These are phyloP conservation scores for Ochotona princeps DNA, from an alignment of 2,113 vertebrate species.

Conservation along the genomic window DNA sequence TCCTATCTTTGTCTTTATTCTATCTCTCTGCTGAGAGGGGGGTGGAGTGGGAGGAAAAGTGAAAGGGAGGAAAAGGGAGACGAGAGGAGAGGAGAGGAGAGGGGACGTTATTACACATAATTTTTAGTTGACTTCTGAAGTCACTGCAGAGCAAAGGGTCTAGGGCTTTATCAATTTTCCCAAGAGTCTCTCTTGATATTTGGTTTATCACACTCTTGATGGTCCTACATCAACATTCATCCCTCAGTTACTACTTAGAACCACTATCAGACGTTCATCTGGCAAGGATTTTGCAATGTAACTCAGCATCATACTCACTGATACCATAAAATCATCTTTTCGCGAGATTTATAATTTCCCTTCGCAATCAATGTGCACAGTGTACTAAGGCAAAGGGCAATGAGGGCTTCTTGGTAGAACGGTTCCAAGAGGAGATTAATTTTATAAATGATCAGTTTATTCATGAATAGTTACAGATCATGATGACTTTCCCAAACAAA, in stretches of 20 bases:
- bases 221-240: neutral
- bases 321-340: neutral
- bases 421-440: neutral
- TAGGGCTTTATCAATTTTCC: neutral
- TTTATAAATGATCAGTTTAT: neutral
- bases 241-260: neutral
- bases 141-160: neutral
- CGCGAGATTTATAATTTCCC: neutral
- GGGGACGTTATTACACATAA: neutral
- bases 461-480: neutral
- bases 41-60: no score
- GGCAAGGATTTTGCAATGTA: neutral
- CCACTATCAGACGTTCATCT: no score
- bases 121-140: neutral
- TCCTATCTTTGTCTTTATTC: no score
- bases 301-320: neutral
- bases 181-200: neutral
- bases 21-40: no score
- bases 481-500: neutral
- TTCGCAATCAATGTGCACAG: neutral
- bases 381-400: neutral
- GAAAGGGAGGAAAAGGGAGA: no score
- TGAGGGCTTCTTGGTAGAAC: neutral
- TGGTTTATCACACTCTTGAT: neutral
- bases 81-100: no score